Conservation (phyloP, 2,797 vertebrate genomes). For the Cyprinella venusta region DNA sequence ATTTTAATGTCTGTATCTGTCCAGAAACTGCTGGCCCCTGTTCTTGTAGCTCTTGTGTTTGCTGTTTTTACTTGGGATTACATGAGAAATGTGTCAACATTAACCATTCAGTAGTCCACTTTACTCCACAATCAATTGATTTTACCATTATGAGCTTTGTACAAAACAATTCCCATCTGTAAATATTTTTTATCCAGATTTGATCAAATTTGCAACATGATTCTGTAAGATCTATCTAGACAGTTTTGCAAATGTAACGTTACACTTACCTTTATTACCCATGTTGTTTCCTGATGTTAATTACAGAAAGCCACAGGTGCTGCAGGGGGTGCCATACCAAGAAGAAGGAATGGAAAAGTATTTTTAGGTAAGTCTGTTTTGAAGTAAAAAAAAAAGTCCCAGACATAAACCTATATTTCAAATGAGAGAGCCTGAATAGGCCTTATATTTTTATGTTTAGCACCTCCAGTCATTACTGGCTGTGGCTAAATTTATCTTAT, state of each 20-base stretch:
- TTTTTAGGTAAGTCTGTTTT: conserved; percentile 87
- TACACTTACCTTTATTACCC: background rate
- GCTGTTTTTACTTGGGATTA: conserved; percentile 64
- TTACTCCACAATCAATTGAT: conserved; percentile 1
- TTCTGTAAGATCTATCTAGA: background rate
- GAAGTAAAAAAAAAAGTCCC: background rate
- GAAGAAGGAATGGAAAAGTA: conserved; percentile 91
- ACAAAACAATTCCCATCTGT: background rate
- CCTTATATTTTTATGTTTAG: conserved; percentile 59
- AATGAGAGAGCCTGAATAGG: background rate
- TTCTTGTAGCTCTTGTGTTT: conserved; percentile 70
- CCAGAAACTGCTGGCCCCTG: conserved; percentile 74
- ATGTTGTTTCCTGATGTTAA: conserved; percentile 59
- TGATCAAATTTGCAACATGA: background rate
- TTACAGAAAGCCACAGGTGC: conserved; percentile 94
- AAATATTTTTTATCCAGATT: background rate
- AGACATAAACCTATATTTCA: background rate
- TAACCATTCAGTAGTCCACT: conserved; percentile 53
- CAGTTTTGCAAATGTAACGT: background rate
- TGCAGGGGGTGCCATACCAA: conserved; percentile 90
- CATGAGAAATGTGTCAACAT: conserved; percentile 68
- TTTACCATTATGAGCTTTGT: conserved; percentile 2
- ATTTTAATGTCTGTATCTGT: conserved; percentile 72
- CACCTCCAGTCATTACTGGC: conserved; percentile 47
- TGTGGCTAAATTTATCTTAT: conserved; percentile 75